These are phyloP conservation scores for Gracilinanus agilis DNA, from an alignment of 2,113 vertebrate species.

Conservation along the genomic window DNA sequence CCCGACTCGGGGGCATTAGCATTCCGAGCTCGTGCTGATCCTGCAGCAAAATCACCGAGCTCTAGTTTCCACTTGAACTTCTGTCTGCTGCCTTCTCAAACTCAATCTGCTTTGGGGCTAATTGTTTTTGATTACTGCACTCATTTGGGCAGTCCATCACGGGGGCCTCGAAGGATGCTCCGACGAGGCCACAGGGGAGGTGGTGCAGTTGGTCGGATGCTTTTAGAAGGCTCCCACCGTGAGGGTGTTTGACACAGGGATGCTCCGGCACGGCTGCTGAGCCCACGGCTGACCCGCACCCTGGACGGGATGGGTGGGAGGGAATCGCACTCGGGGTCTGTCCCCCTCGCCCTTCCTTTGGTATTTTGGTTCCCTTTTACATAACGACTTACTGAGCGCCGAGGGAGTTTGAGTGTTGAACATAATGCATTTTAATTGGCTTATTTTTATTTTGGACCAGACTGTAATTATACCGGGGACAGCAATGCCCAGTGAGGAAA, in stretches of 20 bases:
- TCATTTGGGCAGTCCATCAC: not conserved
- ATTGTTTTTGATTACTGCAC: slow-evolving; percentile 1
- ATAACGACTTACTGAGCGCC: not conserved
- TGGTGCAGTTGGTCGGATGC: not conserved
- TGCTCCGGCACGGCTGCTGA: not conserved
- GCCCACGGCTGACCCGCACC: not conserved
- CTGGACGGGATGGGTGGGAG: not conserved
- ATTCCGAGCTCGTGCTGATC: not conserved
- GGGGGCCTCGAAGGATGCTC: not conserved
- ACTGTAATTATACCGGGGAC: not conserved
- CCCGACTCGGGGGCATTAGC: not conserved
- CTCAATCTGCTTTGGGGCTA: not conserved
- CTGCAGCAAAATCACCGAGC: not conserved
- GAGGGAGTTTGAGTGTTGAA: not conserved
- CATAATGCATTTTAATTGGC: not conserved
- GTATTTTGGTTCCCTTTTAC: not conserved
- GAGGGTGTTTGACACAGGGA: not conserved
- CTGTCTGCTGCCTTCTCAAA: not conserved
- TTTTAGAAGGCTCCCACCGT: not conserved
- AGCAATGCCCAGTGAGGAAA: not conserved
- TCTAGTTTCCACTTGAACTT: not conserved
- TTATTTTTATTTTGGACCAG: not conserved
- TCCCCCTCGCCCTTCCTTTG: not conserved
- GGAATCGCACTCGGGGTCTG: not conserved
- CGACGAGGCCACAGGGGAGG: not conserved